Base-by-base conservation (phyloP, 2,888 invertebrate species). In the Megastigmus dorsalis region DNA sequence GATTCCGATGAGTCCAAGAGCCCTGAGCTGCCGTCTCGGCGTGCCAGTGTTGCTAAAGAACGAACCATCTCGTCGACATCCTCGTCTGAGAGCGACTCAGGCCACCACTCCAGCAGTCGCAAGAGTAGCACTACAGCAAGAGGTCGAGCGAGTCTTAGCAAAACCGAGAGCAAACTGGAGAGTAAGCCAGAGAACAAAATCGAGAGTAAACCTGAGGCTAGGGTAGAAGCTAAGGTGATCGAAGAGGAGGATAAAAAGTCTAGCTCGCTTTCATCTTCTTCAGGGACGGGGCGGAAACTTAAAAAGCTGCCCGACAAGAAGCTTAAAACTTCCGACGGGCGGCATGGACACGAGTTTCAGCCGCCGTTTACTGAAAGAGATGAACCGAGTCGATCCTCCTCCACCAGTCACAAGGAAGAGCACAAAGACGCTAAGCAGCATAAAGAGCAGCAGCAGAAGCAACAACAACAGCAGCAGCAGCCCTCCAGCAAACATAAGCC, bases 241-340 rank as follows among this genome's bases (percentile, higher is more conserved):
- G 69, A 74, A 3, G 63, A 72, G n/a, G 68, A 68, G 6, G 65
- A 60, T 18, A 79, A 79, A n/a, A 74, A 81, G 15, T 10, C 77
- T 45, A 78, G 43, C 18, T 66, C 48, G 20, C 38, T 63, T 74
- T 74, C 63, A 38, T 74, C 72, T 74, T 60, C 52, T 55, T 80
- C 80, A 79, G 82, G 79, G 82, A 85, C 84, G 81, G 88, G 88
- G 82, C 89, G 89, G 85, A 90, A 89, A 88, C 88, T 88, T 86
- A 91, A 90, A 88, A 92, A 92, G 91, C 91, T 92, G 91, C 92
- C 93, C 88, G 93, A 93, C 89, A 93, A 93, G 93, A 93, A 93
- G 93, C 93, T 93, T 92, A 93, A 93, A 93, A 93, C 93, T 93
- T 93, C 93, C 93, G 93, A 93, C 91, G 92, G 92, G 92, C 91